Conservation (phyloP, 1,140 invertebrate species). For the Conopomorpha cramerella region DNA sequence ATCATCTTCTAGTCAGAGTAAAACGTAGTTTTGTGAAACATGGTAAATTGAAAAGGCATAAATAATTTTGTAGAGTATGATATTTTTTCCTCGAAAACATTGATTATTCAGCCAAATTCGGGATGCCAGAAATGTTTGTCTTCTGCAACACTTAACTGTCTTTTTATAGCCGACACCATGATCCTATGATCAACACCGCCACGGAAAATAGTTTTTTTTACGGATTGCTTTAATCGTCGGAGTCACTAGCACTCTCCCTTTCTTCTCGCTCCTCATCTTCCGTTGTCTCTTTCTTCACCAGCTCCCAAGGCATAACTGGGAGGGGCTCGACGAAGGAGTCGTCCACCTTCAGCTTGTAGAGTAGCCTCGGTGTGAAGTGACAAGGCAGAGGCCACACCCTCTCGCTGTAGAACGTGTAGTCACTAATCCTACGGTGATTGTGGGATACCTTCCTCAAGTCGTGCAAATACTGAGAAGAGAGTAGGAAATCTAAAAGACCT, state of each 20-base stretch:
- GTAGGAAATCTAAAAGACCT: slow-evolving; percentile 33
- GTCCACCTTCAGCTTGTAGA: slow-evolving; percentile 46
- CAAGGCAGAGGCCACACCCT: slow-evolving; percentile 43
- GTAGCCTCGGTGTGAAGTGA: slow-evolving; percentile 32
- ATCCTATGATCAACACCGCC: too few species aligned
- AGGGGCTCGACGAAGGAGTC: slow-evolving; percentile 47
- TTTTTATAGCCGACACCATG: too few species aligned
- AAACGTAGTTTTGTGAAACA: too few species aligned
- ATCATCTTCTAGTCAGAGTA: too few species aligned
- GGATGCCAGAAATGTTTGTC: too few species aligned
- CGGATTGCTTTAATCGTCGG: too few species aligned
- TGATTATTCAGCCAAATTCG: too few species aligned
- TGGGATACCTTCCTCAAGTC: slow-evolving; percentile 29
- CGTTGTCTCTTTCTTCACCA: slow-evolving; percentile 22
- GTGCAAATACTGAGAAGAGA: slow-evolving; percentile 34
- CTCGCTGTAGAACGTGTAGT: slow-evolving; percentile 51
- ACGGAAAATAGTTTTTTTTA: too few species aligned
- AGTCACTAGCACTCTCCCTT: slow-evolving; percentile 8
- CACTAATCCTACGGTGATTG: slow-evolving; percentile 38
- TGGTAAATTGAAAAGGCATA: too few species aligned
- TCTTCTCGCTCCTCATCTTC: slow-evolving; percentile 25
- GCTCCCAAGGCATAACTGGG: slow-evolving; percentile 48
- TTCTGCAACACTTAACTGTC: too few species aligned
- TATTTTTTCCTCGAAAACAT: too few species aligned
- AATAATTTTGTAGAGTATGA: too few species aligned